Evolutionary conservation across 2,113 vertebrate genomes (phyloP), one percentile per base, ranked within the genome.

Genomic region (Spermophilus dauricus): DNA sequence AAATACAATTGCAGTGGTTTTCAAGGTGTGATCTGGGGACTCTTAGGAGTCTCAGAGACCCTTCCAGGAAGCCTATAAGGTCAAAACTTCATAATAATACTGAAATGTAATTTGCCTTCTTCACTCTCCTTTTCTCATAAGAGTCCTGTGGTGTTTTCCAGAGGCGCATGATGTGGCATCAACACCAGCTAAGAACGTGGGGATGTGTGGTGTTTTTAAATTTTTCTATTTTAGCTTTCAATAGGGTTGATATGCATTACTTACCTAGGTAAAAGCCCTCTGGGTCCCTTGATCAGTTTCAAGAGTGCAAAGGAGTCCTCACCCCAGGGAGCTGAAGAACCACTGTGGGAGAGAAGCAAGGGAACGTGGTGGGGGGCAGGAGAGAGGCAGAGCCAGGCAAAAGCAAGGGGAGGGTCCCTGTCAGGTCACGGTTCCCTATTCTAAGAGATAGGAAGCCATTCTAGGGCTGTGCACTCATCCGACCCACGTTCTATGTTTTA

Each of bases 361-460:
- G 10, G 48, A 51, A 51, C 10, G 12, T 0, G 48, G 10, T 51
- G 48, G 48, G 48, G 11, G 12, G 48, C 48, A 1, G 48, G 48
- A 51, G 48, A 2, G 2, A 39, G 39, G 26, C 56, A 39, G 56
- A 16, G n/a, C 80, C 20, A 5, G 14, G 24, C 80, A 39, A 16
- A 30, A 39, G n/a, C 17, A 24, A 63, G 37, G 0, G 1, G n/a
- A 24, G 7, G n/a, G 4, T 61, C 24, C 1, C 26, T 4, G 10
- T 26, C 7, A 39, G 53, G n/a, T 42, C 39, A 39, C 1, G 45
- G 45, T 45, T 45, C 8, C 45, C 58, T 28, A 39, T 13, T 39
- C 56, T 82, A 82, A 82, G n/a, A 39, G 53, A 82, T 26, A 2
- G 53, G n/a, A 56, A 32, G 51, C 18, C 20, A 37, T 22, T n/a